These are phyloP conservation scores for Neodiprion fabricii DNA, from an alignment of 1,140 invertebrate genomes.

Conservation along the genomic window DNA sequence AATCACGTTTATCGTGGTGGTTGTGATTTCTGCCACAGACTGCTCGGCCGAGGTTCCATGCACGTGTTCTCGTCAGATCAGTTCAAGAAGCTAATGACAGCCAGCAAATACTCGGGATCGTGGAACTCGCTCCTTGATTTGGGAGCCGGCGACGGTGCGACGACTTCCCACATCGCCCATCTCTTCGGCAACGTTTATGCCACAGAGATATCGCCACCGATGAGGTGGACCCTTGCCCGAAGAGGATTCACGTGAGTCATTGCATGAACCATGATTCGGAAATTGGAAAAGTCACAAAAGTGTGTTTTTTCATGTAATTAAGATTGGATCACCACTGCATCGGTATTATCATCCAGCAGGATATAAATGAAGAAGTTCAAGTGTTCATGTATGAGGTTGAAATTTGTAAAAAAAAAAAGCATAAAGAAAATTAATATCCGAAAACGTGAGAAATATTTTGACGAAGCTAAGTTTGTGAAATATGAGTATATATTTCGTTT, in stretches of 20 bases:
- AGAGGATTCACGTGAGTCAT: constrained; percentile 77
- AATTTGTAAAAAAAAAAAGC: no score
- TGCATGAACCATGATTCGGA: not conserved
- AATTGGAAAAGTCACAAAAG: constrained; percentile 3
- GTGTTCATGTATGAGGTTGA: no score
- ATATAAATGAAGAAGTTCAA: no score
- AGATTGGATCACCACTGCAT: no score
- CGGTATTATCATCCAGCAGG: no score
- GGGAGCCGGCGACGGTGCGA: constrained; percentile 90
- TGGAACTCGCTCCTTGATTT: constrained; percentile 77
- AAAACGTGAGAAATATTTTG: no score
- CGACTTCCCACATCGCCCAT: constrained; percentile 77
- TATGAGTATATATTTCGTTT: no score
- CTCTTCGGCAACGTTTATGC: constrained; percentile 78
- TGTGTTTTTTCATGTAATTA: no score
- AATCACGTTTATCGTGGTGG: no score
- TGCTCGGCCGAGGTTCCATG: constrained; percentile 89
- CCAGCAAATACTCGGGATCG: constrained; percentile 51
- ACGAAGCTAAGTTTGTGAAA: no score
- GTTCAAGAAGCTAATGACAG: constrained; percentile 70
- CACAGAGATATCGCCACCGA: constrained; percentile 86
- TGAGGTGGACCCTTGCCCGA: constrained; percentile 75
- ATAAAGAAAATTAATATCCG: no score
- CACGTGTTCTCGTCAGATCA: constrained; percentile 86
- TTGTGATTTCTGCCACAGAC: constrained; percentile 62